Conservation (phyloP, 2,797 vertebrate genomes). For the Lutjanus argentimaculatus region DNA sequence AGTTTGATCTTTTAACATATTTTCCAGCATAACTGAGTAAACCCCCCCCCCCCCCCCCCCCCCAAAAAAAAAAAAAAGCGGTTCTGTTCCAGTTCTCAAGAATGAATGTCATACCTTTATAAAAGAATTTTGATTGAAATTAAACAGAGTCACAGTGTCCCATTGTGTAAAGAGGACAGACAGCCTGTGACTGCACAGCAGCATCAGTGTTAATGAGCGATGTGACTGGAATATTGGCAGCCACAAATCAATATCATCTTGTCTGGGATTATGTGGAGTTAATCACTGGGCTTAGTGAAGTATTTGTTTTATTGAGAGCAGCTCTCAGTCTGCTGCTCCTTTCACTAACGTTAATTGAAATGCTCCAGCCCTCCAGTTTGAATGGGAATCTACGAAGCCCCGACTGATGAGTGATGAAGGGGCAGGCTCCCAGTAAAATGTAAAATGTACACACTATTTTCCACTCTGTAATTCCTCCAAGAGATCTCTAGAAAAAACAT, state of each 20-base stretch:
- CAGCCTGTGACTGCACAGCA: background rate
- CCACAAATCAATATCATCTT: slow-evolving; percentile 48
- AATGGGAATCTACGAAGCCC: slow-evolving; percentile 9
- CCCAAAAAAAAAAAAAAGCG: too few relatives aligned
- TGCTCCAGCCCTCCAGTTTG: slow-evolving; percentile 5
- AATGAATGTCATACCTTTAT: too few relatives aligned
- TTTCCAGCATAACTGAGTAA: too few relatives aligned
- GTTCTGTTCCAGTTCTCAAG: too few relatives aligned
- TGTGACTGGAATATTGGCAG: slow-evolving; percentile 33
- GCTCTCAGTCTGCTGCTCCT: background rate
- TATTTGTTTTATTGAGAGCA: slow-evolving; percentile 38
- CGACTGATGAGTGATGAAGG: slow-evolving; percentile 2
- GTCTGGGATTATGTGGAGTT: slow-evolving; percentile 54
- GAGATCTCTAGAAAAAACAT: background rate
- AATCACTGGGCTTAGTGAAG: slow-evolving; percentile 46
- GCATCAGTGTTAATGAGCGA: background rate
- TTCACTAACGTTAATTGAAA: slow-evolving; percentile 28
- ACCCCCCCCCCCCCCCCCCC: too few relatives aligned
- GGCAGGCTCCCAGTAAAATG: slow-evolving; percentile 4
- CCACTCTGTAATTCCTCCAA: slow-evolving; percentile 1
- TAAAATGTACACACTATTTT: background rate
- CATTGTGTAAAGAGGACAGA: background rate
- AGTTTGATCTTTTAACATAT: too few relatives aligned
- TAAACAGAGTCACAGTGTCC: background rate
- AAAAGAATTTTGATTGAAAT: background rate